Percentiles rank a stretch among this genome's conserved stretches.
phyloP scores from a whole-genome alignment of 2,797 vertebrate genomes.

The Paramormyrops hopkinsi region DNA sequence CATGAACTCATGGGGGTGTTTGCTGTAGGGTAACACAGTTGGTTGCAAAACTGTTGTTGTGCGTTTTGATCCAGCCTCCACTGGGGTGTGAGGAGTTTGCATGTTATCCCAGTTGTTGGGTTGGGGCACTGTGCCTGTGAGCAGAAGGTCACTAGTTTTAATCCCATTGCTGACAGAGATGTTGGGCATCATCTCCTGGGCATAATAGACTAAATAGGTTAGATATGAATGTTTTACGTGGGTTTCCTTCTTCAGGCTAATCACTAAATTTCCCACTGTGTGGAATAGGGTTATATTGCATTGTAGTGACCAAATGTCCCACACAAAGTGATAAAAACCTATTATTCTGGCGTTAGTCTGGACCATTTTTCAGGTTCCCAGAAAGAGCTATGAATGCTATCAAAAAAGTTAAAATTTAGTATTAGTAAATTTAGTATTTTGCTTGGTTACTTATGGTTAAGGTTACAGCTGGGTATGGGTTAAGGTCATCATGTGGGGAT shows the following conservation, averaged over 20 bases:
- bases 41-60: not conserved
- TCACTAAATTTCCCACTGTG: not conserved
- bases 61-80: not conserved
- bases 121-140: not conserved
- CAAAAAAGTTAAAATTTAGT: not conserved
- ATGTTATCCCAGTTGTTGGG: not conserved
- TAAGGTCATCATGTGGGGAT: not conserved
- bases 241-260: not conserved
- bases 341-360: not conserved
- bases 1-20: not conserved
- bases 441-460: not conserved
- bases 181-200: not conserved
- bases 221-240: not conserved
- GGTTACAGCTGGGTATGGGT: not conserved
- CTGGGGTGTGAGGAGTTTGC: not conserved
- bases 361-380: not conserved
- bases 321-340: not conserved
- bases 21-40: not conserved
- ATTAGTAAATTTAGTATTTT: not conserved
- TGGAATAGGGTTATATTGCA: not conserved
- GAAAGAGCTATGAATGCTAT: not conserved
- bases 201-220: not conserved
- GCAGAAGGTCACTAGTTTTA: not conserved
- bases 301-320: not conserved
- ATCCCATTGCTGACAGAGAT: not conserved